Conservation (phyloP, 2,888 invertebrate genomes). For the Lomographa bimaculata region DNA sequence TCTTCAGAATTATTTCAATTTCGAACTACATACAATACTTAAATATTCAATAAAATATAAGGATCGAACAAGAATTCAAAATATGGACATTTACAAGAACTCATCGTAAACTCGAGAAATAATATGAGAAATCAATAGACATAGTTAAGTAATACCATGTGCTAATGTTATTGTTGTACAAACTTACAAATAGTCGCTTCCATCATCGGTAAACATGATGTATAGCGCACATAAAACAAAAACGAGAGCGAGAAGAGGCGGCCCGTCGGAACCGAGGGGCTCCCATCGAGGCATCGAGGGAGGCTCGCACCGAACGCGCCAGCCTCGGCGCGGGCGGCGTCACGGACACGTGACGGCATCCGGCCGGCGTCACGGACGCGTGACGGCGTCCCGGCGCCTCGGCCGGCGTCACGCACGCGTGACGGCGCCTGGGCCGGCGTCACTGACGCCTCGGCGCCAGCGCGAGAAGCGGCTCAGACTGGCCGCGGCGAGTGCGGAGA, state of each 20-base stretch:
- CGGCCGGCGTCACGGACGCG: conserved; percentile 31
- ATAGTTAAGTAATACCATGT: conserved; percentile 40
- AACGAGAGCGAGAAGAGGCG: conserved; percentile 60
- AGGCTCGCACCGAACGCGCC: conserved; percentile 30
- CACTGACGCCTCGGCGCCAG: conserved; percentile 41
- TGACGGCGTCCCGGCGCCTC: conserved; percentile 39
- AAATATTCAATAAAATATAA: neutral
- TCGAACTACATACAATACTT: no score
- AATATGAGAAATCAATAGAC: conserved; percentile 27
- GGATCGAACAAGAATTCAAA: neutral
- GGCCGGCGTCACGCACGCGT: conserved; percentile 45
- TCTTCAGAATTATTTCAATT: no score
- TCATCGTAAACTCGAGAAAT: conserved; percentile 15
- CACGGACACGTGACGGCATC: conserved; percentile 26
- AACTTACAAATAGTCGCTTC: conserved; percentile 67
- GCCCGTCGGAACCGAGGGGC: conserved; percentile 54
- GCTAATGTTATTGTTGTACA: conserved; percentile 50
- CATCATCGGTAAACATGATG: conserved; percentile 39
- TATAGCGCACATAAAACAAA: conserved; percentile 56
- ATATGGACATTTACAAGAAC: neutral
- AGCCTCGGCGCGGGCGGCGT: conserved; percentile 33
- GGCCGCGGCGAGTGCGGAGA: conserved; percentile 63
- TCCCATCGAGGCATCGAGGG: conserved; percentile 42
- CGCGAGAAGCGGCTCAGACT: conserved; percentile 77
- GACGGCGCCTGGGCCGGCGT: conserved; percentile 35